Evolutionary conservation across 53 echinoderm and acorn worm species (phyloP).

Genomic region (Actinopyga echinites): DNA sequence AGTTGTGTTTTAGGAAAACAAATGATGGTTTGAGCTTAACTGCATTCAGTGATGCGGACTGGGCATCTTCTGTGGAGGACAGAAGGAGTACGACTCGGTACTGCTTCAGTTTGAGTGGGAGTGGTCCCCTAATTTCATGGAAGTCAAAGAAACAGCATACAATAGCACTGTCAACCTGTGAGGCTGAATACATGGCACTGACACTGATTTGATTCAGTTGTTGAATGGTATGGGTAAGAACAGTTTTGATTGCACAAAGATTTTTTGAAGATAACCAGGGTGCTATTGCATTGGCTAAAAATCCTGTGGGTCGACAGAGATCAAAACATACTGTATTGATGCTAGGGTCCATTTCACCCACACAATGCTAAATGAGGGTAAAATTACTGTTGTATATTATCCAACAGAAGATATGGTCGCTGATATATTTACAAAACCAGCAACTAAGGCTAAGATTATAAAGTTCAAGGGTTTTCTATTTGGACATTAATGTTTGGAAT

Average conservation of each 20-base stretch:
- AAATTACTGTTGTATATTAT: too few relatives aligned
- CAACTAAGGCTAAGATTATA: too few relatives aligned
- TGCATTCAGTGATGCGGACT: conserved; percentile 46
- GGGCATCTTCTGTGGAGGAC: conserved; percentile 49
- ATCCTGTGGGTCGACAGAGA: conserved; percentile 31
- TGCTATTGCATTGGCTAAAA: conserved; percentile 30
- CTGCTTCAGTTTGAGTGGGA: conserved; percentile 29
- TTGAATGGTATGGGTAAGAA: conserved; percentile 34
- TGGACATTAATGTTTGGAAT: too few relatives aligned
- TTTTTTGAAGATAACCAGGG: conserved; percentile 42
- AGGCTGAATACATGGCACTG: conserved; percentile 13
- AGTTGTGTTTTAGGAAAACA: conserved; percentile 41
- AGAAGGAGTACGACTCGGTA: conserved; percentile 42
- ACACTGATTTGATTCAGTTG: conserved; percentile 11
- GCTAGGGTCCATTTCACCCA: too few relatives aligned
- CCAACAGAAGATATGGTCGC: too few relatives aligned
- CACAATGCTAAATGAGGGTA: too few relatives aligned
- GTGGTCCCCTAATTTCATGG: conserved; percentile 15
- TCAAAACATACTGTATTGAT: too few relatives aligned
- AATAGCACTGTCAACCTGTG: conserved; percentile 37
- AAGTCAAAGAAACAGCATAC: conserved; percentile 31
- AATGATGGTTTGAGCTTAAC: conserved; percentile 15
- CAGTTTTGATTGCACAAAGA: not conserved
- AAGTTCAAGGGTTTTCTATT: too few relatives aligned
- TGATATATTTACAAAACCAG: too few relatives aligned